phyloP scores from a whole-genome alignment of 2,113 vertebrate species.

The Benitochromis conjunctus region DNA sequence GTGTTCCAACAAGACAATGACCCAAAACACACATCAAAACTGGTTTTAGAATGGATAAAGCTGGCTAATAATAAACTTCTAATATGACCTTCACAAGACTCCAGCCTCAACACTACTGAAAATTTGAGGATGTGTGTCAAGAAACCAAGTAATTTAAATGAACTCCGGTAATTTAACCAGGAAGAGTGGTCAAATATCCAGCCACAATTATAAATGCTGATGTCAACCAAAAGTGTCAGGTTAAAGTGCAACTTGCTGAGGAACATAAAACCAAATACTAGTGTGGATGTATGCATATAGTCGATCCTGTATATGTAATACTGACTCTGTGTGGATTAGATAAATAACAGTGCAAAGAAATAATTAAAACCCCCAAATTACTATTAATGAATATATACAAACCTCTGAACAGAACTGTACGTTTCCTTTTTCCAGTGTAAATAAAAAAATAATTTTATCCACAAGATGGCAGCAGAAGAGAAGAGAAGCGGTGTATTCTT shows the following conservation, averaged over 20 bases:
- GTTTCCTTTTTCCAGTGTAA: neutral
- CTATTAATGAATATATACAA: neutral
- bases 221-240: neutral
- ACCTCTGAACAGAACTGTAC: neutral
- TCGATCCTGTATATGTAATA: neutral
- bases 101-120: neutral
- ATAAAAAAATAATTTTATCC: neutral
- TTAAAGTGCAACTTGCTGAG: neutral
- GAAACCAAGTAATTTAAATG: neutral
- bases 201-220: fast-evolving
- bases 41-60: neutral
- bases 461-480: conserved; percentile 25
- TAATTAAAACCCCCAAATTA: neutral
- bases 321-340: neutral
- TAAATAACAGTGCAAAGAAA: neutral
- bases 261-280: neutral
- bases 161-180: neutral
- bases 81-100: neutral
- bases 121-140: neutral
- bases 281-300: neutral
- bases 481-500: neutral
- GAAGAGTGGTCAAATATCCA: neutral
- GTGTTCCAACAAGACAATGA: neutral
- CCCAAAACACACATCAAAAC: neutral
- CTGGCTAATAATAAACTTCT: neutral